A percentile compares a stretch with the other conserved stretches of the same genome.
Conservation (phyloP, 1,140 invertebrate genomes). For the Scylla paramamosain region DNA sequence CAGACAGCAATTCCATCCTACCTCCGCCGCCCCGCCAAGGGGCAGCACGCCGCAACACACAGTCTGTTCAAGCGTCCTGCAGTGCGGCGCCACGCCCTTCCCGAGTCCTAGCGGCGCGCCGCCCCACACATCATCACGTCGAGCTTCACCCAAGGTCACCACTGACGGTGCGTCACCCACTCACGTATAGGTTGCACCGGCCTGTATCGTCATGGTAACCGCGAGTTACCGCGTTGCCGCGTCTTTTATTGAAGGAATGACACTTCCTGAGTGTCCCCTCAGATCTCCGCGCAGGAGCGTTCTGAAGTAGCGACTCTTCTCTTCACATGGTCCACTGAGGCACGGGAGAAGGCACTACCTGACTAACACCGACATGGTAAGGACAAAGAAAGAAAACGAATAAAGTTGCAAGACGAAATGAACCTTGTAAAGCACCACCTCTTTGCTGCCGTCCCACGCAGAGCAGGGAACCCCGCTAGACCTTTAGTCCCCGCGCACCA, state of each 20-base stretch:
- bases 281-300: not conserved
- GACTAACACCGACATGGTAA: no score
- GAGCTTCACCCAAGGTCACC: not conserved
- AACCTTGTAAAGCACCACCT: not conserved
- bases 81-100: not conserved
- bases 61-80: not conserved
- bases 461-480: not conserved
- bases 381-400: not conserved
- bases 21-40: not conserved
- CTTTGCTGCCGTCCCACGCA: not conserved
- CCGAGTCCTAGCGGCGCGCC: not conserved
- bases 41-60: not conserved
- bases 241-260: not conserved
- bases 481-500: not conserved
- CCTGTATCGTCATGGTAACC: not conserved
- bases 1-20: conserved; percentile 40
- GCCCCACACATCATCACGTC: not conserved
- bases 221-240: not conserved
- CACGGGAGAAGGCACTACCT: not conserved
- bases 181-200: not conserved
- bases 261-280: not conserved
- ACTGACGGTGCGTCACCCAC: not conserved
- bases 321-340: not conserved
- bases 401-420: not conserved
- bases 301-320: not conserved